A percentile compares a stretch with the other conserved stretches of the same genome.
phyloP scores from a whole-genome alignment of 2,888 invertebrate species.

The Synergus itoensis region DNA sequence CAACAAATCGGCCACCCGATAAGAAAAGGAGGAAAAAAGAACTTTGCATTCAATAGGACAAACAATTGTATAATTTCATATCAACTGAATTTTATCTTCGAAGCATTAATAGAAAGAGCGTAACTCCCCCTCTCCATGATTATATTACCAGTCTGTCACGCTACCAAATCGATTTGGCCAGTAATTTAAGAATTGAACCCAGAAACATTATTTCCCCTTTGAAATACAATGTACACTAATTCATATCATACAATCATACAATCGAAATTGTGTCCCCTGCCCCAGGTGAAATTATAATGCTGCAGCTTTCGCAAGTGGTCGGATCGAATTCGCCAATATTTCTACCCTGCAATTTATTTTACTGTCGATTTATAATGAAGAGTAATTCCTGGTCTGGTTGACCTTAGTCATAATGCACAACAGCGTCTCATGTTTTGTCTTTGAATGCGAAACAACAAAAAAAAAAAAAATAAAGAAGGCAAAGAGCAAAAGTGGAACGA shows the following conservation, averaged over 20 bases:
- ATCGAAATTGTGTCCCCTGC: background rate
- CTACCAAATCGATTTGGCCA: background rate
- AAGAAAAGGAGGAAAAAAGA: background rate
- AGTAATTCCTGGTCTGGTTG: slow-evolving; percentile 23
- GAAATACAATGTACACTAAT: background rate
- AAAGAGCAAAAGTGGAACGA: slow-evolving; percentile 53
- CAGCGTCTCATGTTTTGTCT: slow-evolving; percentile 17
- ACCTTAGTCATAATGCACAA: background rate
- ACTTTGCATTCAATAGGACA: background rate
- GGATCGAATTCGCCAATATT: slow-evolving; percentile 9
- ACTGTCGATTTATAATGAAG: slow-evolving; percentile 8
- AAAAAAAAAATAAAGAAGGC: background rate
- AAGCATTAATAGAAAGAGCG: background rate
- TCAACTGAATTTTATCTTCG: too few relatives aligned
- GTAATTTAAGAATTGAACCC: background rate
- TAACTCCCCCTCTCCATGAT: background rate
- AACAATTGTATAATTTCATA: background rate
- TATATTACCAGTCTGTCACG: background rate
- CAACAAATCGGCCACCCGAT: background rate
- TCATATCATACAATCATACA: background rate
- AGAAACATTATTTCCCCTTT: background rate
- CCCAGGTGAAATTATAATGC: slow-evolving; percentile 5
- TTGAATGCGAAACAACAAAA: background rate
- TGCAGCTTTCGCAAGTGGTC: background rate
- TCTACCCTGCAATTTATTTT: slow-evolving; percentile 5